These are phyloP conservation scores for Ramphastos sulfuratus DNA, from an alignment of 2,113 vertebrate genomes.

Conservation along the genomic window DNA sequence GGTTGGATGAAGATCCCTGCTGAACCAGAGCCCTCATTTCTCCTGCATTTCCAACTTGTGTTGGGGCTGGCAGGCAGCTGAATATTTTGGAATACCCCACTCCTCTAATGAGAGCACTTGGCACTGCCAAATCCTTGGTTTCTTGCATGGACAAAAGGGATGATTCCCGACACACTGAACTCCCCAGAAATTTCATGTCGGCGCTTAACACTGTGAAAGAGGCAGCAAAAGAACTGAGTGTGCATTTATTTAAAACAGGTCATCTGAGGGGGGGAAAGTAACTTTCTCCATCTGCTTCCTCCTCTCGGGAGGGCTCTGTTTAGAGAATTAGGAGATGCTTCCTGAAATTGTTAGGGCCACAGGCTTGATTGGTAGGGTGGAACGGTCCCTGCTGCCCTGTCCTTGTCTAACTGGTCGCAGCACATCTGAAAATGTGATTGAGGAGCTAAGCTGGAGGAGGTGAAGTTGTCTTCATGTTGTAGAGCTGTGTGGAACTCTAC, in stretches of 20 bases:
- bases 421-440: neutral
- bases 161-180: neutral
- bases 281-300: conserved; percentile 71
- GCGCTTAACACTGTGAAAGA: neutral
- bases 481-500: neutral
- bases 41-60: neutral
- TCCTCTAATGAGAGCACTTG: neutral
- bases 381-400: neutral
- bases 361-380: neutral
- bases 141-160: neutral
- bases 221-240: conserved; percentile 37
- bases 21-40: neutral
- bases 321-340: conserved; percentile 48
- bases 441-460: neutral
- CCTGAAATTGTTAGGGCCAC: conserved; percentile 55
- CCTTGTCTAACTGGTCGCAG: neutral
- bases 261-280: neutral
- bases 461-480: neutral
- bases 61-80: neutral
- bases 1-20: neutral
- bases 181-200: neutral
- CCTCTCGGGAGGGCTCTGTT: conserved; percentile 13
- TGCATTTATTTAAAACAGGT: conserved; percentile 59
- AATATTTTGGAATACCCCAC: neutral
- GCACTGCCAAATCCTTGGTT: neutral